phyloP scores from a whole-genome alignment of 2,888 invertebrate genomes.

The Phymatocera aterrima region DNA sequence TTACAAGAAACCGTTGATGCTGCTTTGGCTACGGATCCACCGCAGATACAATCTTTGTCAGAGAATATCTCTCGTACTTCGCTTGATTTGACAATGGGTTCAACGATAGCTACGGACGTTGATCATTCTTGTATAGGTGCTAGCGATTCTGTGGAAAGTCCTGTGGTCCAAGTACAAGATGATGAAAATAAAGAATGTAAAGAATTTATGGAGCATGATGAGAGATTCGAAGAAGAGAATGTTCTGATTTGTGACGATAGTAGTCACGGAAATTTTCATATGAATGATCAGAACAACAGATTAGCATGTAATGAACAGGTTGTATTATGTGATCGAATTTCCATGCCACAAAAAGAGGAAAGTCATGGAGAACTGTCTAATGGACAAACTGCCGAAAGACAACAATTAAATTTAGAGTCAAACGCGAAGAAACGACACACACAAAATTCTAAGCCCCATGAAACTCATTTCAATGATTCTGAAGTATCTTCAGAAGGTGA shows the following conservation, averaged over 20 bases:
- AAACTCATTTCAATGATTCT: constrained; percentile 37
- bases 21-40: constrained; percentile 64
- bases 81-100: constrained; percentile 68
- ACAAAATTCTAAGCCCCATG: constrained; percentile 23
- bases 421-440: constrained; percentile 16
- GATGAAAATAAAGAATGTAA: constrained; percentile 47
- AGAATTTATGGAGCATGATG: constrained; percentile 31
- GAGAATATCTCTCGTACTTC: constrained; percentile 68
- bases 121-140: constrained; percentile 65
- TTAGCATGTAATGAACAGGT: background rate
- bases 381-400: background rate
- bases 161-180: constrained; percentile 58
- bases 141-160: constrained; percentile 67
- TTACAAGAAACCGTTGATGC: constrained; percentile 62
- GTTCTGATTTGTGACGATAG: background rate
- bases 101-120: constrained; percentile 64
- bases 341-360: background rate
- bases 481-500: background rate
- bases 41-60: constrained; percentile 62
- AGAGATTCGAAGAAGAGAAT: constrained; percentile 1
- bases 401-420: background rate
- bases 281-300: background rate
- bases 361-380: background rate
- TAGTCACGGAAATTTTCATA: background rate
- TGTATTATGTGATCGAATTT: background rate